Evolutionary conservation across 2,888 invertebrate genomes (phyloP), one percentile per base, ranked within the genome.

Genomic region (Diaphora mendica): DNA sequence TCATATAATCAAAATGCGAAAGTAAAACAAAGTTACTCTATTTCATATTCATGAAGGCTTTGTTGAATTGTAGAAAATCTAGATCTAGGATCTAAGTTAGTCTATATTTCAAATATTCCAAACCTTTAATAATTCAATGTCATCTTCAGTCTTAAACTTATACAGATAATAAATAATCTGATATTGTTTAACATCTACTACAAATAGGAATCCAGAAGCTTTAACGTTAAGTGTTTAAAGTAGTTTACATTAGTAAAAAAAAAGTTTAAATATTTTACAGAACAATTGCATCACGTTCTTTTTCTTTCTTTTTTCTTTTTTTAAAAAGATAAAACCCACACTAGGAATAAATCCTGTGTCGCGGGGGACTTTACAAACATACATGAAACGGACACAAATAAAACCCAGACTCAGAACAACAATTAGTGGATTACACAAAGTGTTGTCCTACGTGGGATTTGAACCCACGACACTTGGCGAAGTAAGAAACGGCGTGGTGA

Each of bases 111-210:
- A 55, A 55, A 55, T 55, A n/a, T 68, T 48, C 42, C n/a, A 48
- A 62, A 44, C 33, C 33, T 62, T 62, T 48, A 67, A 72, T 72
- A 68, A 72, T 72, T 68, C 62, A 64, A 44, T 42, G 62, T 72
- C 62, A 20, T 33, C 15, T 66, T 23, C 66, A 66, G 72, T 68
- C 62, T n/a, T 11, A 51, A 42, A 33, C 26, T 62, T 62, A 26
- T 30, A 62, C 17, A 30, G 62, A 62, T 62, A 39, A 62, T 30
- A 39, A 62, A 17, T 62, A 62, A 13, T 62, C 4, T 17, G 30
- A 30, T 26, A 62, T 13, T 26, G 26, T 55, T 26, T 13, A 13
- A 0, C 13, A 13, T 59, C 2, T 15, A 26, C 26, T 26, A 59
- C 26, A 59, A 59, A 3, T 8, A 11, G 26, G 11, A 11, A n/a